Conservation (phyloP, 2,888 invertebrate species). For the Melanostoma scalare region DNA sequence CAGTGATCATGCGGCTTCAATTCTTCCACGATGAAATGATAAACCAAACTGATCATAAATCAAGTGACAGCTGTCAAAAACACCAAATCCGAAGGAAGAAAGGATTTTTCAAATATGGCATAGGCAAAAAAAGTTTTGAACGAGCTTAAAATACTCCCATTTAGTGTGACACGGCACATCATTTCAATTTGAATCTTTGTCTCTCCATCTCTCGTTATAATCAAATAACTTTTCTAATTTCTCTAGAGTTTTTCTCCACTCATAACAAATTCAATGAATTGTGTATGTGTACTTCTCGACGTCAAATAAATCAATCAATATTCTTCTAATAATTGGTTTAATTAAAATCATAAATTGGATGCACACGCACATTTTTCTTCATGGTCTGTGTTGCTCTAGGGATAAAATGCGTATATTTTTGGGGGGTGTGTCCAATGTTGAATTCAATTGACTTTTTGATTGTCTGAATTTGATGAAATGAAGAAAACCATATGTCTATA, state of each 20-base stretch:
- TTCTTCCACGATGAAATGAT: too few relatives aligned
- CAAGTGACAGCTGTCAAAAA: too few relatives aligned
- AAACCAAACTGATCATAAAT: too few relatives aligned
- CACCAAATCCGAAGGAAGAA: too few relatives aligned
- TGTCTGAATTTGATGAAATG: too few relatives aligned
- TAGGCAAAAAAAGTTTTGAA: too few relatives aligned
- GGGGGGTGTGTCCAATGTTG: constrained; percentile 7
- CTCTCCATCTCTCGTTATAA: background rate
- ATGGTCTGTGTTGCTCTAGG: background rate
- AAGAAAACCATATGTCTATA: too few relatives aligned
- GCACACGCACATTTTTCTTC: constrained; percentile 19
- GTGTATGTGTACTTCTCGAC: constrained; percentile 6
- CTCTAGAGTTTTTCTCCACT: background rate
- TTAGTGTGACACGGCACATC: too few relatives aligned
- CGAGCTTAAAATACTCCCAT: too few relatives aligned
- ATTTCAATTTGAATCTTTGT: too few relatives aligned
- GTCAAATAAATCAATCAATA: constrained; percentile 39
- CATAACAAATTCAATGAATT: constrained; percentile 9
- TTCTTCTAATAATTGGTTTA: constrained; percentile 25
- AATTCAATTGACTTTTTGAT: constrained; percentile 1
- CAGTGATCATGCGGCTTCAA: too few relatives aligned
- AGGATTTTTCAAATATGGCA: too few relatives aligned
- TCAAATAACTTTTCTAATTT: background rate
- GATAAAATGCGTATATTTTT: background rate
- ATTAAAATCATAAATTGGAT: constrained; percentile 36